Evolutionary conservation across 2,797 vertebrate species (phyloP).

Genomic region (Amniataba percoides): DNA sequence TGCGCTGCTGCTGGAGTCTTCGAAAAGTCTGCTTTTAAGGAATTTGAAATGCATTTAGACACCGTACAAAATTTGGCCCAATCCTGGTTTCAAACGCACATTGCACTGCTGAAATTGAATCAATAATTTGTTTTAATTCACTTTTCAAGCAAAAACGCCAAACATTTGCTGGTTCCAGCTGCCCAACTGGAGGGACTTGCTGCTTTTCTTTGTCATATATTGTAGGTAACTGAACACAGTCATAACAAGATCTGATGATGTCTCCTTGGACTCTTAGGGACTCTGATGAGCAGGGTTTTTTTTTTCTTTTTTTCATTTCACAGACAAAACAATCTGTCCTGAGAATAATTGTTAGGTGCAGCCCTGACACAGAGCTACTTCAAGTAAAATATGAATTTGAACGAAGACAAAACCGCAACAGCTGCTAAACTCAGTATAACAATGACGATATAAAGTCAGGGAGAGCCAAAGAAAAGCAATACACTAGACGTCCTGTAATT

Average conservation of each 20-base stretch:
- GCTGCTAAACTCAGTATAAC: not conserved
- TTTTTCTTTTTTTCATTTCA: not conserved
- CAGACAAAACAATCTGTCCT: not conserved
- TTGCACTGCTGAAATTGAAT: not conserved
- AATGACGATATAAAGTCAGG: not conserved
- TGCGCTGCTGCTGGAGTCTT: constrained; percentile 10
- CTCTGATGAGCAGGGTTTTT: too few species aligned
- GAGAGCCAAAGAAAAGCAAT: constrained; percentile 4
- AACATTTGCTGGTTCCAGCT: not conserved
- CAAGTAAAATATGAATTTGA: not conserved
- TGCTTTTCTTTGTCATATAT: not conserved
- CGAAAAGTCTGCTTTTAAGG: not conserved
- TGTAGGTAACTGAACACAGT: not conserved
- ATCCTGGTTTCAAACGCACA: not conserved
- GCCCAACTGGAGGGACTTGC: not conserved
- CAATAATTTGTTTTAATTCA: not conserved
- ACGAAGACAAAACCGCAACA: not conserved
- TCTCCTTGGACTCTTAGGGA: not conserved
- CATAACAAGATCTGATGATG: not conserved
- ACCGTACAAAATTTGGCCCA: not conserved
- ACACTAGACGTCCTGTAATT: constrained; percentile 33
- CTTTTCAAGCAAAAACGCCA: not conserved
- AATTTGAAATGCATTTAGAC: not conserved
- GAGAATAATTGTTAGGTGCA: not conserved
- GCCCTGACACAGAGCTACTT: not conserved